Base-by-base conservation (phyloP, 2,113 vertebrate species). In the Tautogolabrus adspersus region DNA sequence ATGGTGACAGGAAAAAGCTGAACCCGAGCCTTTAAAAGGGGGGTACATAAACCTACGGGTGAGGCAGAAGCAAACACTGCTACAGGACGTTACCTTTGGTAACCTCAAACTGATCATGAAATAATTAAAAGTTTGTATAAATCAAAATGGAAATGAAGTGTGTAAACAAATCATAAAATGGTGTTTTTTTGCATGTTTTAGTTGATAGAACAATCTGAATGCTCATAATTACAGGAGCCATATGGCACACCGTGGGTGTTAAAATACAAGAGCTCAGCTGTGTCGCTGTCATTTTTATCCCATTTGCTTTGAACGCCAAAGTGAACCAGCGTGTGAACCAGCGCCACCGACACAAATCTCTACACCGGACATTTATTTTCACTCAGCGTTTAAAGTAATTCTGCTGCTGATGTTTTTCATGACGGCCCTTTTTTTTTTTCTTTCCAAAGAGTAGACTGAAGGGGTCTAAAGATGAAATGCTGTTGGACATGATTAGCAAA, bases 401-500 rank as follows among this genome's bases (percentile, higher is more conserved):
- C 67, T 46, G 44, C 8, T 37, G 65, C 67, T 83, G 46, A 67
- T 82, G 76, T 79, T 84, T 82, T 84, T 64, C 63, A 81, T 59
- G 79, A 54, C 77, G 3, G 26, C 18, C 64, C 44, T 60, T 59
- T 56, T 38, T 30, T 3, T 40, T 46, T n/a, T n/a, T 34, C 61
- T 12, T 42, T 34, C 49, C 42, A 61, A 72, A 80, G 55, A 81
- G 61, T 63, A 54, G 56, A 83, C 56, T 86, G 89, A 86, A 84
- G 62, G 78, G 80, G 77, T 79, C 77, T 61, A 69, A 73, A 89
- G 88, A 89, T 87, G 81, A 92, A 91, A 88, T 84, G 85, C 77
- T 89, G 87, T 87, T 83, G 88, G 87, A 91, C 88, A 85, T 88
- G 86, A 92, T 92, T 87, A 93, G 89, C 91, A 91, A 93, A 92